Evolutionary conservation across 1,140 invertebrate genomes (phyloP).

Genomic region (Ceratina japonica): DNA sequence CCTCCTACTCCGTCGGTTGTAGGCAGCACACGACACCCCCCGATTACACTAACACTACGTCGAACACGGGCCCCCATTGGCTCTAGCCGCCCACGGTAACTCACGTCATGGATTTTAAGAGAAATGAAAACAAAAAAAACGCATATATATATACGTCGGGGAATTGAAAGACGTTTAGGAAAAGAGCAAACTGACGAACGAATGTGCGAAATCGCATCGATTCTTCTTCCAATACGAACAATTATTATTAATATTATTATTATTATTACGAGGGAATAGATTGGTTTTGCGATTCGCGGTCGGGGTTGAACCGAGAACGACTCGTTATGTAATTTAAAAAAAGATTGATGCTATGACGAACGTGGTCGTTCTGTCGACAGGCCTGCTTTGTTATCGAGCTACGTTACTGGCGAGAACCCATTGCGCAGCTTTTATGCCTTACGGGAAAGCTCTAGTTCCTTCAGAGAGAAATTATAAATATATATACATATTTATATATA

Average conservation of each 20-base stretch:
- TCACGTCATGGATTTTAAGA: conserved; percentile 79
- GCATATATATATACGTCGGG: background rate
- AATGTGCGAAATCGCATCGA: conserved; percentile 33
- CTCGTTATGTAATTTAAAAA: too few relatives aligned
- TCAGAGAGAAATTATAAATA: background rate
- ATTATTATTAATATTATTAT: too few relatives aligned
- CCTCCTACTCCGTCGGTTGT: conserved; percentile 76
- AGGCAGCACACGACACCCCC: conserved; percentile 79
- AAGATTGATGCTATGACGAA: too few relatives aligned
- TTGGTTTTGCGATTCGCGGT: background rate
- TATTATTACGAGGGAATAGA: background rate
- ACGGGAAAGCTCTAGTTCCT: conserved; percentile 10
- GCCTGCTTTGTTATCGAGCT: too few relatives aligned
- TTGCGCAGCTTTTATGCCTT: conserved; percentile 33
- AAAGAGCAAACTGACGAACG: conserved; percentile 42
- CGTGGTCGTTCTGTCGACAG: too few relatives aligned
- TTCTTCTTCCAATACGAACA: conserved; percentile 10
- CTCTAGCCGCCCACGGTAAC: conserved; percentile 79
- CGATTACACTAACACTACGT: conserved; percentile 79
- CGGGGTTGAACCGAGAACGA: background rate
- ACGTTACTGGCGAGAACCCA: background rate
- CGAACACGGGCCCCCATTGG: conserved; percentile 78
- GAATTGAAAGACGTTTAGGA: background rate
- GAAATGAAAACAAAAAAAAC: conserved; percentile 13
- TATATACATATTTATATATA: too few relatives aligned